Percentiles rank a stretch among this genome's conserved stretches.
phyloP scores from a whole-genome alignment of 30 jellyfish, hydroid and myxozoan genomes.

The Aurelia sp. region DNA sequence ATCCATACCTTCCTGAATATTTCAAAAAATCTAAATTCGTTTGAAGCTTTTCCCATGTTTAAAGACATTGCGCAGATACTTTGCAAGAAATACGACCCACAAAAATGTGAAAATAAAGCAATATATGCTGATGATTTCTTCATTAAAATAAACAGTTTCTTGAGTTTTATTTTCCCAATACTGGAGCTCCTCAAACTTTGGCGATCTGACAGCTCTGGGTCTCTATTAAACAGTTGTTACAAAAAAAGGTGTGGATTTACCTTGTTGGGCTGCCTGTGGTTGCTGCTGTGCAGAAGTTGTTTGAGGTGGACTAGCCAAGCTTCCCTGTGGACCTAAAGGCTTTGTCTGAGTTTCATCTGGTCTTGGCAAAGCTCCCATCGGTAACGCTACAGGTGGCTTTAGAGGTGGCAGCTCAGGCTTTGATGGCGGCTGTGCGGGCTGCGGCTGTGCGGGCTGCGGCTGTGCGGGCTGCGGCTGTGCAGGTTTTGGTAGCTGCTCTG shows the following conservation, averaged over 20 bases:
- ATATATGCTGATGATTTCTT: too few species aligned
- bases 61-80: too few species aligned
- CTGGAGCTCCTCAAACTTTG: too few species aligned
- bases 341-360: slow-evolving; percentile 13
- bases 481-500: slow-evolving; percentile 27
- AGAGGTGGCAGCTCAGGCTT: slow-evolving; percentile 9
- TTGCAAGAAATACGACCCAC: too few species aligned
- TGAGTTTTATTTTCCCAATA: too few species aligned
- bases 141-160: too few species aligned
- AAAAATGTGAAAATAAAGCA: too few species aligned
- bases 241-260: not conserved
- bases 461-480: not conserved
- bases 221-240: not conserved
- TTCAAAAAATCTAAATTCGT: too few species aligned
- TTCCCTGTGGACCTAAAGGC: slow-evolving; percentile 2
- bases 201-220: too few species aligned
- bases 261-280: slow-evolving; percentile 10
- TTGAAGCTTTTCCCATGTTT: too few species aligned
- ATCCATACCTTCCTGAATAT: too few species aligned
- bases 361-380: not conserved
- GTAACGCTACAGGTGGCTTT: not conserved
- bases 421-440: slow-evolving; percentile 13
- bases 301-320: slow-evolving; percentile 27
- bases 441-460: slow-evolving; percentile 14
- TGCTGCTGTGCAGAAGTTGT: slow-evolving; percentile 25